phyloP scores from a whole-genome alignment of 2,113 vertebrate species.

The Zingel zingel region DNA sequence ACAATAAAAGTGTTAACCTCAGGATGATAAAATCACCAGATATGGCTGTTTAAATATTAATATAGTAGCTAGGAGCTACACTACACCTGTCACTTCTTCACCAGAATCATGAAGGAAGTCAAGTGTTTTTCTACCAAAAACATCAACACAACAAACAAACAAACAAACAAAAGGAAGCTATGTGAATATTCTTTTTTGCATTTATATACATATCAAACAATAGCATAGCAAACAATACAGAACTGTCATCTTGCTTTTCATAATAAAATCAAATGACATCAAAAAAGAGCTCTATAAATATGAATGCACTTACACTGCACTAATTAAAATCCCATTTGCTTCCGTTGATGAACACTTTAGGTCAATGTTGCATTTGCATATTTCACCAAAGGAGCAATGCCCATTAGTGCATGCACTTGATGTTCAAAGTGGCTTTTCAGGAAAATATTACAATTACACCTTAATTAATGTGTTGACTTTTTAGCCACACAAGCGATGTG shows the following conservation, averaged over 20 bases:
- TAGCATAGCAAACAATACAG: neutral
- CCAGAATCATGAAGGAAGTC: neutral
- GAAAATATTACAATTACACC: neutral
- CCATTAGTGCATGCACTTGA: neutral
- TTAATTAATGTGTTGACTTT: neutral
- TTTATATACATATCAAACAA: neutral
- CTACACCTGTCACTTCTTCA: neutral
- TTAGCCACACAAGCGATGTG: neutral
- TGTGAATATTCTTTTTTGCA: neutral
- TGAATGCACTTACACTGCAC: neutral
- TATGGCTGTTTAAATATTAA: conserved; percentile 12
- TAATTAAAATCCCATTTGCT: neutral
- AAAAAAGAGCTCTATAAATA: neutral
- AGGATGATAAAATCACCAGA: neutral
- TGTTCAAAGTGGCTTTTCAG: neutral
- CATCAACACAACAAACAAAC: neutral
- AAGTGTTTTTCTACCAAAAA: neutral
- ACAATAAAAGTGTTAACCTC: conserved; percentile 1
- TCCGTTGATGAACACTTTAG: neutral
- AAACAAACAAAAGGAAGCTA: neutral
- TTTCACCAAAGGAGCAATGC: neutral
- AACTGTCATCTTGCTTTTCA: neutral
- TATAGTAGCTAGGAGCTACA: neutral
- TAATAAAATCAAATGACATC: neutral
- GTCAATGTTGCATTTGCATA: neutral